A percentile compares a stretch with the other conserved stretches of the same genome.
Evolutionary conservation across 2,888 invertebrate genomes (phyloP).

Genomic region (Drosophila mimetica): DNA sequence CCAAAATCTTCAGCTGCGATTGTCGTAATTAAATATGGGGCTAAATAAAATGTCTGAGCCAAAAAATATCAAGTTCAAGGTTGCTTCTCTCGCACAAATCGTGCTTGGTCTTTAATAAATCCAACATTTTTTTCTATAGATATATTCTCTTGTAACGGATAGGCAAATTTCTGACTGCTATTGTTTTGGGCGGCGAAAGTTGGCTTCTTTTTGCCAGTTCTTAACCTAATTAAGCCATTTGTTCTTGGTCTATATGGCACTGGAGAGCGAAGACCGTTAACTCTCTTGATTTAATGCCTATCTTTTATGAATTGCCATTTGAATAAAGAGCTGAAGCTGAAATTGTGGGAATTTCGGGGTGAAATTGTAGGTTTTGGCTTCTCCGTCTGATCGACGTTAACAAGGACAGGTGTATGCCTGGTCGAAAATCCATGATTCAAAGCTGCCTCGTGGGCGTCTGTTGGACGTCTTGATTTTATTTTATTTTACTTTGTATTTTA

Average conservation of each 20-base stretch:
- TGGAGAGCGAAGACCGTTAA: constrained; percentile 20
- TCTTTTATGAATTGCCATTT: constrained; percentile 24
- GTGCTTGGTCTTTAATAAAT: constrained; percentile 8
- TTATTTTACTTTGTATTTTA: constrained; percentile 25
- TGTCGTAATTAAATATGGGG: constrained; percentile 20
- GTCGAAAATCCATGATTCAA: constrained; percentile 33
- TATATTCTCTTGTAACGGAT: constrained; percentile 8
- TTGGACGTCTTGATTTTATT: constrained; percentile 40
- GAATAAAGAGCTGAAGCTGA: constrained; percentile 13
- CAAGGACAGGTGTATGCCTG: constrained; percentile 68
- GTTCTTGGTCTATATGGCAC: constrained; percentile 29
- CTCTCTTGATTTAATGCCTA: background rate
- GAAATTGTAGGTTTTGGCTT: constrained; percentile 1
- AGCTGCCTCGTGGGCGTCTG: constrained; percentile 20
- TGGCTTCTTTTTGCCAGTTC: constrained; percentile 13
- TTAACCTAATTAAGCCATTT: constrained; percentile 37
- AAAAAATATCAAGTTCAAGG: constrained; percentile 36
- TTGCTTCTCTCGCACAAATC: constrained; percentile 16
- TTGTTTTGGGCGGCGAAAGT: constrained; percentile 36
- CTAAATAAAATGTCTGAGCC: constrained; percentile 13
- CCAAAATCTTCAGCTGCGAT: constrained; percentile 38
- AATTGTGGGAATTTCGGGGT: background rate
- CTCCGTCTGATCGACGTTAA: background rate
- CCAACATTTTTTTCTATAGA: background rate
- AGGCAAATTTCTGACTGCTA: constrained; percentile 19